Evolutionary conservation across 1,140 invertebrate genomes (phyloP).

Genomic region (Diprion similis): DNA sequence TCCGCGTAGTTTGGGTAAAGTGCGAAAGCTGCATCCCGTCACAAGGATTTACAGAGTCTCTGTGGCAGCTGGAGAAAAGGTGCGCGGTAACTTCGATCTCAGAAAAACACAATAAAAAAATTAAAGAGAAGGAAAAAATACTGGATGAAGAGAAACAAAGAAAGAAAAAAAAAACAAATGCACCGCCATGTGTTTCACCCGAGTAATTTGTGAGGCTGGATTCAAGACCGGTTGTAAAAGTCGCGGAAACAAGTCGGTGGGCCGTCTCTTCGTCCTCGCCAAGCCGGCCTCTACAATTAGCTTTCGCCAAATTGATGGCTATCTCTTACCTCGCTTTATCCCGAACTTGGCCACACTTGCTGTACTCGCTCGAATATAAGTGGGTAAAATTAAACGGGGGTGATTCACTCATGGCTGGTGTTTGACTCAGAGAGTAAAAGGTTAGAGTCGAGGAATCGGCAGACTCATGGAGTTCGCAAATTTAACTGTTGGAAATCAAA

Average conservation of each 20-base stretch:
- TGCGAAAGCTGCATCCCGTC: background rate
- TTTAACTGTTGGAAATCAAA: no score
- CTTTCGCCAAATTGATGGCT: conserved; percentile 23
- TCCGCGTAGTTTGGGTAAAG: conserved; percentile 20
- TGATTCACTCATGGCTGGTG: no score
- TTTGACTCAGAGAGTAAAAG: no score
- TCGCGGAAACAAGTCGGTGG: conserved; percentile 20
- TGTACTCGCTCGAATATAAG: no score
- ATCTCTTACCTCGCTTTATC: background rate
- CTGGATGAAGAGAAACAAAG: conserved; percentile 6
- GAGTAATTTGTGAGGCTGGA: conserved; percentile 27
- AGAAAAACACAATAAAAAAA: conserved; percentile 13
- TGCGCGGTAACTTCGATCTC: no score
- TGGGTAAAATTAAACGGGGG: no score
- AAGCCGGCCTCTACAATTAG: conserved; percentile 22
- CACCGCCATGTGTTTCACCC: conserved; percentile 17
- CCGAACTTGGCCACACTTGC: background rate
- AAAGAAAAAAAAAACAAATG: background rate
- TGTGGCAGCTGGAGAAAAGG: background rate
- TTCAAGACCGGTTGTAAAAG: conserved; percentile 24
- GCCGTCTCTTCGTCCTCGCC: background rate
- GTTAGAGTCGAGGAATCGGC: no score
- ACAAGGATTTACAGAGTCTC: conserved; percentile 28
- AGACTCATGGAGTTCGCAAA: no score
- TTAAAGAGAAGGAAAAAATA: conserved; percentile 1